A percentile compares a stretch with the other conserved stretches of the same genome.
These are phyloP conservation scores for Poecilia wingei DNA, from an alignment of 2,797 vertebrate species.

Conservation along the genomic window DNA sequence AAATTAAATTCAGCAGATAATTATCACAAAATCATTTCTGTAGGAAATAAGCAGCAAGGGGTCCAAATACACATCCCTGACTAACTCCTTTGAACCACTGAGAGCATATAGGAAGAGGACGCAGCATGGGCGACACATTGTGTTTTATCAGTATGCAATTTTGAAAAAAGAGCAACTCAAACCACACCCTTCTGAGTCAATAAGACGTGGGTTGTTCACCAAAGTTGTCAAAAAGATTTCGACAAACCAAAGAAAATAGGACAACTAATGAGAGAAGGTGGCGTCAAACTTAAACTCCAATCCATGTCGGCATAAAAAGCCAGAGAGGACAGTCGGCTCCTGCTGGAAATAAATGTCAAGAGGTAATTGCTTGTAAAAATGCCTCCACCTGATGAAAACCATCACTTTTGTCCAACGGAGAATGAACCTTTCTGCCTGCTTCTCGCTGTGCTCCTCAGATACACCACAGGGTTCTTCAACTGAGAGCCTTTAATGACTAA, in stretches of 20 bases:
- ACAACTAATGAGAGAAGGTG: not conserved
- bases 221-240: not conserved
- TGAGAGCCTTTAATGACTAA: constrained; percentile 51
- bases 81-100: not conserved
- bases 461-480: constrained; percentile 27
- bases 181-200: not conserved
- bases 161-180: not conserved
- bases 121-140: not conserved
- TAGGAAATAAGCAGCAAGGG: not conserved
- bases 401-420: constrained; percentile 34
- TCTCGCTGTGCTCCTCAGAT: constrained; percentile 39
- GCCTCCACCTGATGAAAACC: constrained; percentile 49
- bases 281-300: not conserved
- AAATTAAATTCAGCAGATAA: not conserved
- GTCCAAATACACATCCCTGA: not conserved
- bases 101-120: not conserved
- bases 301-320: not conserved
- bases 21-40: not conserved
- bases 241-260: not conserved
- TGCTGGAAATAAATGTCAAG: constrained; percentile 35
- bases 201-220: not conserved
- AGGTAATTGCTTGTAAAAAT: constrained; percentile 53
- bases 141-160: not conserved
- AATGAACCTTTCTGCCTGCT: constrained; percentile 3
- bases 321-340: not conserved